Base-by-base conservation (phyloP, 1,140 invertebrate genomes). In the Temnothorax longispinosus region DNA sequence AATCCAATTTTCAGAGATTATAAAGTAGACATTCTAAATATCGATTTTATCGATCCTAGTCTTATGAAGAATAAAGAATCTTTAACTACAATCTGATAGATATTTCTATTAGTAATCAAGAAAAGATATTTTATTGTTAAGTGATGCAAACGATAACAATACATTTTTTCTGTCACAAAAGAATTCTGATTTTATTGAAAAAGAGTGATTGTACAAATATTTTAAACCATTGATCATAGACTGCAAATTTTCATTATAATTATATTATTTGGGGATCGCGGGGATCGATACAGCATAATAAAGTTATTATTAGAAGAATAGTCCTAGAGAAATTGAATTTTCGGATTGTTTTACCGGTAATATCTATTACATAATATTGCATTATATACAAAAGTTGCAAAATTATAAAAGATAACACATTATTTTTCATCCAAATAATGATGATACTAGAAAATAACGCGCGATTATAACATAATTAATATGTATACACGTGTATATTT, bases 1-100 rank as follows among this genome's bases (percentile, higher is more conserved):
- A 74, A 47, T 74, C 18, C 10, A 82, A 74, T 74, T 74, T 82
- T 58, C 27, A 50, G 11, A 74, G 5, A 74, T 56, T 81, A 7
- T 35, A n/a, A 69, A 69, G 35, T 27, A 52, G n/a, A 78, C 47
- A 50, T 69, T n/a, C 13, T 38, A 71, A 56, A 27, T 58, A 21
- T 58, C 0, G 11, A 44, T 13, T 72, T 72, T 44, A 47, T 27
- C 15, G 50, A 50, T 50, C 11, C 1, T 0, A 78, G n/a, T 67
- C 64, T 67, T 67, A 67, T 67, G n/a, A 67, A 67, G n/a, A 41
- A n/a, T n/a, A n/a, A 67, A 67, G 10, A 21, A 18, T 82, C 27
- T 58, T 82, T 13, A 38, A 72, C 38, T 69, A 4, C n/a, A 41
- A 54, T 47, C 18, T 21, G 18, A n/a, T 27, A 50, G 18, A 50